phyloP scores from a whole-genome alignment of 2,113 vertebrate genomes.

The Platanista minor region DNA sequence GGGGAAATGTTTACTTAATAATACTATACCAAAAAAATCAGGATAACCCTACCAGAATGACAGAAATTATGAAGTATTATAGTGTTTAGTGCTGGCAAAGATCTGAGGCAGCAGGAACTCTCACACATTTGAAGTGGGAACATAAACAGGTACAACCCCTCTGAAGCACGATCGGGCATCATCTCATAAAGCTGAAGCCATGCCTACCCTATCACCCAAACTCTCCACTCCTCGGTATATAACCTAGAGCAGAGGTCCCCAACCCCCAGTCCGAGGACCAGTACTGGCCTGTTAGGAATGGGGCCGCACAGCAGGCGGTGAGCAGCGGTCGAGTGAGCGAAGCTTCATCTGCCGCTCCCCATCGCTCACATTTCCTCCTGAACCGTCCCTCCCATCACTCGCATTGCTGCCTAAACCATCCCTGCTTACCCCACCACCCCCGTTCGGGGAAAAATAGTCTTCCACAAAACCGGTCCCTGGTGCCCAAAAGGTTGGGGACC shows the following conservation, averaged over 20 bases:
- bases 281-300: too few species aligned
- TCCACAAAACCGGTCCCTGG: too few species aligned
- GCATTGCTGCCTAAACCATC: too few species aligned
- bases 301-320: too few species aligned
- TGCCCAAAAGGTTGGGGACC: neutral
- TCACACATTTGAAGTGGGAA: neutral
- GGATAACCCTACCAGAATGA: neutral
- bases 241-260: neutral
- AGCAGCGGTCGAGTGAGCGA: accelerated
- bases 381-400: too few species aligned
- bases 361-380: too few species aligned
- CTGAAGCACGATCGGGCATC: neutral
- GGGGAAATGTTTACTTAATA: neutral
- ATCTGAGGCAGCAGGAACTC: neutral
- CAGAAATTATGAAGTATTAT: neutral
- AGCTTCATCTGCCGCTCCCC: too few species aligned
- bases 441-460: too few species aligned
- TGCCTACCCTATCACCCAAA: neutral
- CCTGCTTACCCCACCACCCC: too few species aligned
- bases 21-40: neutral
- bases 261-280: neutral
- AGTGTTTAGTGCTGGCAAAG: neutral
- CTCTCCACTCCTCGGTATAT: neutral
- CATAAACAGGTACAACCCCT: neutral
- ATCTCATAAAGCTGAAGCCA: neutral